Base-by-base conservation (phyloP, 2,888 invertebrate genomes). In the Tetragonula carbonaria region DNA sequence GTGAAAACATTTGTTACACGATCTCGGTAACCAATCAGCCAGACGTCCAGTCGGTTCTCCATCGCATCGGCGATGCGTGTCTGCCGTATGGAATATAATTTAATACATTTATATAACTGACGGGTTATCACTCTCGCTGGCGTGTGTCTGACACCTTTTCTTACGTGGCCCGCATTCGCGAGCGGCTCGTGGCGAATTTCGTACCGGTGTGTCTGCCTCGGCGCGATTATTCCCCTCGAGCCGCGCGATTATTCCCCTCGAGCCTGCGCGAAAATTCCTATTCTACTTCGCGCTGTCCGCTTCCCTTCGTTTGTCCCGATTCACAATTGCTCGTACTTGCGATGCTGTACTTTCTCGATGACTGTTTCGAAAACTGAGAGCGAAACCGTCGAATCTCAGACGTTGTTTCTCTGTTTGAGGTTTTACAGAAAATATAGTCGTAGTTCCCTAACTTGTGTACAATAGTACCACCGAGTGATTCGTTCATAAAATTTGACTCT, bases 21-120 rank as follows among this genome's bases (percentile, higher is more conserved):
- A 84, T 81, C 84, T 84, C 33, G 55, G 80, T 33, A 77, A 73
- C 83, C 87, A 82, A 85, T 87, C 87, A 85, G 80, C 85, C 82
- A 78, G 74, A 87, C 87, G 87, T 87, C 82, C 86, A 65, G 73
- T 21, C 85, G 59, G 38, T 88, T 86, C 81, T 70, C 83, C 74
- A 38, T 33, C 33, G 33, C 33, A 8, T 45, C 45, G 45, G 72
- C 65, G 80, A 84, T 80, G 86, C 85, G 83, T 85, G 86, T 78
- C 72, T 72, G 74, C 53, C 57, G 71, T 76, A 72, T 75, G 73
- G 81, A 88, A 88, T 86, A 84, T 86, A 88, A 88, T 88, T 88
- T 88, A 87, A 88, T 88, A 82, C 80, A 86, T 88, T 88, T 79
- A 86, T 85, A 81, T 87, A 85, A 87, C 86, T 82, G 87, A 88